phyloP scores from a whole-genome alignment of 2,888 invertebrate genomes.

The Drosophila dives region DNA sequence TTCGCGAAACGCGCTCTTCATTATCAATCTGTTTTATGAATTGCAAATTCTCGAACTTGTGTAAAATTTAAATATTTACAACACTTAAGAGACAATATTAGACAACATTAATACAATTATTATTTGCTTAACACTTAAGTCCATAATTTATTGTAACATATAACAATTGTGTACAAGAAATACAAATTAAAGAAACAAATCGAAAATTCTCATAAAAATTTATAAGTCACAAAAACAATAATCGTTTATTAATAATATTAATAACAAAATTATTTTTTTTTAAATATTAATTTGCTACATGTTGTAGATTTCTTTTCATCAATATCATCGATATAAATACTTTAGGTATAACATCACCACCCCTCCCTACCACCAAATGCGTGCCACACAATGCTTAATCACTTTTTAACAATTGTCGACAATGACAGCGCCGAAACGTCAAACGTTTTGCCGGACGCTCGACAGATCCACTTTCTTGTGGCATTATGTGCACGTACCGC shows the following conservation, averaged over 20 bases:
- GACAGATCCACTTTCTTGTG: constrained; percentile 64
- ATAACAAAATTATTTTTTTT: neutral
- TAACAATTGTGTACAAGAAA: too few relatives aligned
- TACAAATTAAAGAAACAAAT: neutral
- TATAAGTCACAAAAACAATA: too few relatives aligned
- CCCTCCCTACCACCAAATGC: neutral
- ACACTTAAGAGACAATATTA: too few relatives aligned
- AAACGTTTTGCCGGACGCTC: constrained; percentile 57
- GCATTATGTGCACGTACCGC: constrained; percentile 53
- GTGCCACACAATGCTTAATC: constrained; percentile 39
- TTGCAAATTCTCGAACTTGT: too few relatives aligned
- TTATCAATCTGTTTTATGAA: too few relatives aligned
- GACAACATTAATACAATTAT: too few relatives aligned
- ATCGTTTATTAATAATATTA: too few relatives aligned
- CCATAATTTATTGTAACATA: too few relatives aligned
- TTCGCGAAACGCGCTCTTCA: neutral
- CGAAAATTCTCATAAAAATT: neutral
- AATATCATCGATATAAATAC: constrained; percentile 16
- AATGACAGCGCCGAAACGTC: constrained; percentile 68
- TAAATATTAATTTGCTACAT: neutral
- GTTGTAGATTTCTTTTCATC: neutral
- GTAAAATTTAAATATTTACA: too few relatives aligned
- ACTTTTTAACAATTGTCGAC: constrained; percentile 72
- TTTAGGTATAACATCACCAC: constrained; percentile 17
- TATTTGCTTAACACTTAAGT: too few relatives aligned